These are phyloP conservation scores for Neoarius graeffei DNA, from an alignment of 2,113 vertebrate species.

Conservation along the genomic window DNA sequence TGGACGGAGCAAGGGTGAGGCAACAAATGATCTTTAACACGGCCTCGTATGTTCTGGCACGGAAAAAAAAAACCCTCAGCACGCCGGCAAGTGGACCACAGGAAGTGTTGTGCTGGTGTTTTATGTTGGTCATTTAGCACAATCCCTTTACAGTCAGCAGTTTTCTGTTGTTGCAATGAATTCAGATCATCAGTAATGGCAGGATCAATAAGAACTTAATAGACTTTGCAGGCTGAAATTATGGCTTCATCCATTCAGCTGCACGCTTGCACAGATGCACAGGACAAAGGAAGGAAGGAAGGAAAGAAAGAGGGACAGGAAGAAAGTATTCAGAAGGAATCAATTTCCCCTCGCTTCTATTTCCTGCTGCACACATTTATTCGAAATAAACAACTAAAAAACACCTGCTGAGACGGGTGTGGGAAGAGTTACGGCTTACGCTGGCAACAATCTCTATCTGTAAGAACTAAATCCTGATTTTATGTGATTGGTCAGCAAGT, in stretches of 20 bases:
- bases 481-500: not conserved
- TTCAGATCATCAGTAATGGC: constrained; percentile 79
- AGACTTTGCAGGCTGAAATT: constrained; percentile 59
- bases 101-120: constrained; percentile 47
- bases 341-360: too few relatives aligned
- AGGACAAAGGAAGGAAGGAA: not conserved
- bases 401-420: not conserved
- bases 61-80: constrained; percentile 8
- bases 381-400: too few relatives aligned
- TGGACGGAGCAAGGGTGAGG: constrained; percentile 24
- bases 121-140: constrained; percentile 74
- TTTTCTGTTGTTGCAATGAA: constrained; percentile 70
- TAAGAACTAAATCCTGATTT: not conserved
- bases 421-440: not conserved
- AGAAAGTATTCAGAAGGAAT: not conserved
- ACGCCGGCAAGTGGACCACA: not conserved
- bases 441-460: not conserved
- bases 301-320: not conserved
- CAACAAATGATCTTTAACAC: constrained; percentile 29
- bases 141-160: constrained; percentile 75
- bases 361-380: too few relatives aligned
- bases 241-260: constrained; percentile 46
- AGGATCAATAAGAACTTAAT: constrained; percentile 80
- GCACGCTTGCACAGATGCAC: constrained; percentile 60
- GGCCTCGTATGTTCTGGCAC: not conserved